A percentile compares a stretch with the other conserved stretches of the same genome.
These are phyloP conservation scores for Epinephelus moara DNA, from an alignment of 2,113 vertebrate genomes.

Conservation along the genomic window DNA sequence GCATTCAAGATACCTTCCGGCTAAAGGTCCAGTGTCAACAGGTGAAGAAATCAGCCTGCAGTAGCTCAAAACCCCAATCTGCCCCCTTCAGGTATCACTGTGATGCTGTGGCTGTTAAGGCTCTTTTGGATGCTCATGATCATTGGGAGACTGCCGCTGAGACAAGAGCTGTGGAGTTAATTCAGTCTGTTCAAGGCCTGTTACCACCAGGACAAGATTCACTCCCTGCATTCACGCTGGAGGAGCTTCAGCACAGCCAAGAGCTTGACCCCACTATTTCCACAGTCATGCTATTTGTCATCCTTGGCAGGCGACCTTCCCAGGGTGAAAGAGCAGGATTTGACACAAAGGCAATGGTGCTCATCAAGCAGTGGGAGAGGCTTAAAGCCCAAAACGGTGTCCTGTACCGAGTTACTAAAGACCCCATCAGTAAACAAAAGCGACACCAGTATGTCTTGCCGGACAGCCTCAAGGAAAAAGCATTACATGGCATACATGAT, in stretches of 20 bases:
- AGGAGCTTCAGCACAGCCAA: not conserved
- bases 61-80: fast-evolving
- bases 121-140: not conserved
- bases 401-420: not conserved
- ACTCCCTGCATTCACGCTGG: slow-evolving; percentile 5
- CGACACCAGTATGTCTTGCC: slow-evolving; percentile 23
- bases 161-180: not conserved
- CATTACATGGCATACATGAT: not conserved
- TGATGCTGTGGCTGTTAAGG: not conserved
- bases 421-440: not conserved
- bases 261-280: not conserved
- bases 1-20: not conserved
- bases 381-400: not conserved
- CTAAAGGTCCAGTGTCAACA: slow-evolving; percentile 11
- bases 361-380: slow-evolving; percentile 27
- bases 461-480: not conserved
- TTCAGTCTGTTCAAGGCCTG: not conserved
- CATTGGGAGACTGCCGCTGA: not conserved
- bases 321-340: not conserved
- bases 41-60: not conserved
- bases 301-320: not conserved
- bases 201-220: not conserved
- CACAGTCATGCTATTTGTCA: not conserved
- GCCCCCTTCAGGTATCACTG: not conserved
- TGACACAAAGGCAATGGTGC: not conserved